Evolutionary conservation across 2,113 vertebrate genomes (phyloP).

Genomic region (Apus apus): DNA sequence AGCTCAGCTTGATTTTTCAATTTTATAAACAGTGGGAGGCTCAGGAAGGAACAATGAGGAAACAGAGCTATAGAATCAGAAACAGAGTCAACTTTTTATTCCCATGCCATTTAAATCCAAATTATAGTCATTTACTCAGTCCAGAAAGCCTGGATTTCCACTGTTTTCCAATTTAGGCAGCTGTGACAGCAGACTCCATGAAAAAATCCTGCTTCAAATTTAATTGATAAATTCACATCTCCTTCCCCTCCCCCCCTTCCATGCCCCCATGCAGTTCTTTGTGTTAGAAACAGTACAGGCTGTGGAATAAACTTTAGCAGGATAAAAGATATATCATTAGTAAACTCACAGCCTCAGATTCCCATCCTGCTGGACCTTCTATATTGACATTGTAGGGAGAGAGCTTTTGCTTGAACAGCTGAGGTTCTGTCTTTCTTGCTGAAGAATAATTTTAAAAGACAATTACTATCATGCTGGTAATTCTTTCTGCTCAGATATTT

Average conservation of each 20-base stretch:
- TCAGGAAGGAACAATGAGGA: slow-evolving; percentile 59
- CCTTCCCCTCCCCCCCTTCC: rapidly evolving
- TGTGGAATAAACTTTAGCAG: neutral
- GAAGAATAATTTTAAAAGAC: neutral
- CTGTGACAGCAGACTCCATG: neutral
- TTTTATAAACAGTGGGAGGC: slow-evolving; percentile 68
- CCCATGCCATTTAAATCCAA: slow-evolving; percentile 48
- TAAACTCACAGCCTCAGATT: neutral
- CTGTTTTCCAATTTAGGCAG: neutral
- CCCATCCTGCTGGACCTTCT: neutral
- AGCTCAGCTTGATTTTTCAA: slow-evolving; percentile 72
- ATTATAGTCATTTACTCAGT: slow-evolving; percentile 50
- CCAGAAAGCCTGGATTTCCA: slow-evolving; percentile 5
- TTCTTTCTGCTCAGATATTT: neutral
- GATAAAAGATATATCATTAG: neutral
- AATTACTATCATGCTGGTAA: neutral
- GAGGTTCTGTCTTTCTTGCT: neutral
- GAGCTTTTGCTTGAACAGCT: neutral
- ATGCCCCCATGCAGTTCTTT: neutral
- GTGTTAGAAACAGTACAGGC: neutral
- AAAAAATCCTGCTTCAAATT: neutral
- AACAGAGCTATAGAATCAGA: slow-evolving; percentile 47
- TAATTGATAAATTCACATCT: neutral
- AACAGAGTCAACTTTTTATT: slow-evolving; percentile 22
- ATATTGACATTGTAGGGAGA: neutral